Evolutionary conservation across 2,113 vertebrate genomes (phyloP).

Genomic region (Gallinago paraguaiae): DNA sequence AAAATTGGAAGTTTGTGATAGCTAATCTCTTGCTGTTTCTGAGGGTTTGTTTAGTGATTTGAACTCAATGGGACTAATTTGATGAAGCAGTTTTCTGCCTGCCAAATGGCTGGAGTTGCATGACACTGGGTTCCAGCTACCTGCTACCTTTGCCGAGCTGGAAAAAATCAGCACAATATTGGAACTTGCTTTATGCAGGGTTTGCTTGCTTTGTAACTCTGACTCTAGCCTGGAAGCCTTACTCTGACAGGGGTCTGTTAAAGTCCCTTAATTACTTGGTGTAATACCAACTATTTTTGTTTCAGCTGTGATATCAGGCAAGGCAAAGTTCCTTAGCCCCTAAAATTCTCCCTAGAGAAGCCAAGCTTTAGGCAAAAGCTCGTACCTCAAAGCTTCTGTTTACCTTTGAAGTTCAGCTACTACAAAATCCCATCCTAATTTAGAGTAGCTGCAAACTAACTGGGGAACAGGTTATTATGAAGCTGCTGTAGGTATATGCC

Average conservation of each 20-base stretch:
- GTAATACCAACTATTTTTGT: not conserved
- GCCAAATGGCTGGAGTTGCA: not conserved
- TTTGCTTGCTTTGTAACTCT: not conserved
- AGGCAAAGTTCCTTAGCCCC: not conserved
- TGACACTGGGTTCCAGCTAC: not conserved
- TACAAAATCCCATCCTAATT: not conserved
- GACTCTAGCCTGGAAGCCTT: not conserved
- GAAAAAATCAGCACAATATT: not conserved
- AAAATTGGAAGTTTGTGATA: not conserved
- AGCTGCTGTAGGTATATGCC: not conserved
- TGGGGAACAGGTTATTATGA: not conserved
- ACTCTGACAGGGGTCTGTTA: not conserved
- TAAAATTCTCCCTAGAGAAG: not conserved
- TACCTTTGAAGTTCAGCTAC: not conserved
- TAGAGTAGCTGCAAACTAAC: not conserved
- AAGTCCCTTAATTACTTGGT: not conserved
- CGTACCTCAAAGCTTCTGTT: not conserved
- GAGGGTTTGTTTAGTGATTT: not conserved
- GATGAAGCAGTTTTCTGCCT: not conserved
- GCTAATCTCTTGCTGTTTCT: not conserved
- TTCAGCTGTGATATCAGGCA: not conserved
- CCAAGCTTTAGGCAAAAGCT: not conserved
- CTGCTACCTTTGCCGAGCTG: not conserved
- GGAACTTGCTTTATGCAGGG: not conserved
- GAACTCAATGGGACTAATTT: not conserved